Base-by-base conservation (phyloP, 2,888 invertebrate species). In the Arctia plantaginis region DNA sequence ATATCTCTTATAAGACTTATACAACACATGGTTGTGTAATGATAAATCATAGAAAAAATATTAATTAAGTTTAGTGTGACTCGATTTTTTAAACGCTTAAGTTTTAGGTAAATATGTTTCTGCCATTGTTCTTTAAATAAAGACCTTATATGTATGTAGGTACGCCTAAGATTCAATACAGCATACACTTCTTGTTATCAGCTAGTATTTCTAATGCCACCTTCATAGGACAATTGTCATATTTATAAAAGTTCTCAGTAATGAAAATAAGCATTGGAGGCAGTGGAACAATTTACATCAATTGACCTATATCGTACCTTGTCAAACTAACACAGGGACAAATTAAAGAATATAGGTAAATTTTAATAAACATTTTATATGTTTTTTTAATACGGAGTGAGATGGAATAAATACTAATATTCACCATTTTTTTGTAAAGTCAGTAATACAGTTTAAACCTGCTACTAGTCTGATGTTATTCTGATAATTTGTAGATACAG, bases 241-340 rank as follows among this genome's bases (percentile, higher is more conserved):
- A 71, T 75, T 59, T 72, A 66, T 66, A 72, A 59, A 77, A 73
- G 47, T 51, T 78, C 67, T 67, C 76, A 70, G 66, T 77, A 77
- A 71, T 78, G 73, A 65, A 65, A 68, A 68, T 75, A 55, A 44
- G 75, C 65, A 65, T 65, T 69, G 44, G 44, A 39, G 55, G 55
- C n/a, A 68, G 23, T 65, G 88, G 86, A 87, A 89, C 85, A 83
- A 90, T 90, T 91, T 89, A 89, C 86, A 87, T 85, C 81, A 83
- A 80, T 69, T 76, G 81, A 79, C 82, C 82, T 78, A 80, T 81
- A 81, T 81, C 72, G 83, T 89, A 86, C 85, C 85, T 90, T 89
- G 89, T 82, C 82, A 82, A 87, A 82, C 47, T 51, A 47, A 13
- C 10, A 4, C 88, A 87, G 88, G 70, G 79, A 13, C 69, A 88